Percentiles rank a stretch among this genome's conserved stretches.
phyloP scores from a whole-genome alignment of 2,113 vertebrate genomes.

The Mus musculus region DNA sequence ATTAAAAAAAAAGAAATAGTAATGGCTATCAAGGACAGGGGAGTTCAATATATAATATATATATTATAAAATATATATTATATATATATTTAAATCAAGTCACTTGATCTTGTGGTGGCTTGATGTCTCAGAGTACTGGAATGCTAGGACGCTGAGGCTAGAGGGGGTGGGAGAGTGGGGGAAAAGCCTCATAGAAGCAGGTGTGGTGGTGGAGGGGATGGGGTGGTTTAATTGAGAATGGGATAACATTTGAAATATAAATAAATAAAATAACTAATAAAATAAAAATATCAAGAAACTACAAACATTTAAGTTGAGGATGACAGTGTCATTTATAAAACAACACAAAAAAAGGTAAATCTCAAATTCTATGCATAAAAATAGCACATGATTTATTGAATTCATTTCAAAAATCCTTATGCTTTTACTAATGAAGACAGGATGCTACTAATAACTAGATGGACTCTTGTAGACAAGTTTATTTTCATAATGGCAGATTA shows the following conservation, averaged over 20 bases:
- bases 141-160: no score
- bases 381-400: background rate
- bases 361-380: background rate
- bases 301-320: background rate
- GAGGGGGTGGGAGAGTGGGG: no score
- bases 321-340: background rate
- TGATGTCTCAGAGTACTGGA: no score
- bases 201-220: no score
- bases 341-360: background rate
- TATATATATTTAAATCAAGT: background rate
- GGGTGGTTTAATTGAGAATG: no score
- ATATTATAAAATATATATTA: no score
- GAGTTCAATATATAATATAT: background rate
- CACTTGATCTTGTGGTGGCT: background rate
- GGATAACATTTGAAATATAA: no score
- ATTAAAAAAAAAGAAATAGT: no score
- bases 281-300: background rate
- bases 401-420: background rate
- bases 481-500: background rate
- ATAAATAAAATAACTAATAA: no score
- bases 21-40: background rate
- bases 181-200: no score
- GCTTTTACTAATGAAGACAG: background rate
- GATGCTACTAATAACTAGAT: background rate
- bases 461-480: background rate